Conservation (phyloP, 2,113 vertebrate genomes). For the Equus quagga region DNA sequence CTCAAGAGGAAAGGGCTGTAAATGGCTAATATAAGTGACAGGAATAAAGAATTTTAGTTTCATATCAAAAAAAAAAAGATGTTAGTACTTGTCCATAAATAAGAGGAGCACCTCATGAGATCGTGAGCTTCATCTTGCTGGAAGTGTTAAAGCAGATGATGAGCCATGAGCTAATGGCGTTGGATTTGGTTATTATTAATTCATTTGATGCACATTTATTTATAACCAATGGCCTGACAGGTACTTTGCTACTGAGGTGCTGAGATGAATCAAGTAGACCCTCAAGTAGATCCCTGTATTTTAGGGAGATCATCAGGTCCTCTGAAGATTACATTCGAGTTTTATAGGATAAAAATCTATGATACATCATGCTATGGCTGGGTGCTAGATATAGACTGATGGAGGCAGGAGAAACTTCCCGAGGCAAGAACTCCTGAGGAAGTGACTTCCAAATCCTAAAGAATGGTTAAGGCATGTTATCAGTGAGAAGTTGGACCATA, state of each 20-base stretch:
- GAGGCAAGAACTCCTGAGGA: neutral
- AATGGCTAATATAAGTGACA: neutral
- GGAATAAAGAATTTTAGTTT: neutral
- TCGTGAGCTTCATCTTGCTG: neutral
- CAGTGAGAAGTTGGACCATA: neutral
- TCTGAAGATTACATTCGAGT: neutral
- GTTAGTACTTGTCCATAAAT: neutral
- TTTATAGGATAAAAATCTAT: neutral
- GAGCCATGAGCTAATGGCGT: neutral
- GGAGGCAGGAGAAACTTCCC: neutral
- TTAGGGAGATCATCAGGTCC: accelerated
- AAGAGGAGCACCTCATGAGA: neutral
- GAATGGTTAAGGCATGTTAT: neutral
- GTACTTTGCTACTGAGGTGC: neutral
- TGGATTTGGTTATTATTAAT: neutral
- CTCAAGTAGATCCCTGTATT: neutral
- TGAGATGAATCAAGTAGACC: neutral
- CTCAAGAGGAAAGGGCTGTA: neutral
- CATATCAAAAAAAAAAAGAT: neutral
- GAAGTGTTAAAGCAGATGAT: neutral
- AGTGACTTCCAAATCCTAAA: neutral
- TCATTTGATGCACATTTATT: neutral
- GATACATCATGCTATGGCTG: neutral
- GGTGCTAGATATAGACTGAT: neutral
- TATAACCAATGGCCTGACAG: neutral